Base-by-base conservation (phyloP, 2,113 vertebrate species). In the Anseranas semipalmata region DNA sequence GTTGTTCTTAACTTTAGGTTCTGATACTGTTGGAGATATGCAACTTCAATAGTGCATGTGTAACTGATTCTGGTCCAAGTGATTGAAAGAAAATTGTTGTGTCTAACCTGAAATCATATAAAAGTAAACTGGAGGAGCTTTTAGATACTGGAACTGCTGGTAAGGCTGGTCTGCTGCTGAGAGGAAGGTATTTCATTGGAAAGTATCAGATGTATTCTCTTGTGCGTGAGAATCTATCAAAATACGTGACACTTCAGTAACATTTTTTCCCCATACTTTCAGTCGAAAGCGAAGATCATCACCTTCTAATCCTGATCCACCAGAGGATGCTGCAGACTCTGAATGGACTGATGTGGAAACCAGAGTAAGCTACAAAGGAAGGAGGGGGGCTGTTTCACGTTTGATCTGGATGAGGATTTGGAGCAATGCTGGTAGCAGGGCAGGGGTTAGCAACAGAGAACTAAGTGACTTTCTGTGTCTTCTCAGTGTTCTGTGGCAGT, bases 281-380 rank as follows among this genome's bases (percentile, higher is more conserved):
- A 99, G 99, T 18, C 96, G 99, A 19, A 99, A 99, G 95, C 98
- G 99, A 63, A 98, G 98, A 68, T 99, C 99, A 1, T 98, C 99
- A 1, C 98, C 98, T 70, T 94, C 85, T 8, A 24, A 90, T 7
- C 94, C 97, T 24, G 73, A 70, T 39, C 97, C 95, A 1, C 95
- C 94, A 1, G 97, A 56, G 24, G 96, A 98, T 33, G 53, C 52
- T 11, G 73, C 89, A 4, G 99, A 99, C 59, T 98, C 98, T 3
- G 97, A 98, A 43, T 99, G 98, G 98, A 99, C 99, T 1, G 99
- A 99, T 78, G 98, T 99, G 45, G 99, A 99, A 90, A 99, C 98
- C 6, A 98, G 99, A 98, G 99, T 99, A 98, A 97, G 98, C 78
- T 12, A 19, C 6, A 41, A 58, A 59, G 30, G 45, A 53, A 39